phyloP scores from a whole-genome alignment of 2,888 invertebrate species.

The Encarsia formosa region DNA sequence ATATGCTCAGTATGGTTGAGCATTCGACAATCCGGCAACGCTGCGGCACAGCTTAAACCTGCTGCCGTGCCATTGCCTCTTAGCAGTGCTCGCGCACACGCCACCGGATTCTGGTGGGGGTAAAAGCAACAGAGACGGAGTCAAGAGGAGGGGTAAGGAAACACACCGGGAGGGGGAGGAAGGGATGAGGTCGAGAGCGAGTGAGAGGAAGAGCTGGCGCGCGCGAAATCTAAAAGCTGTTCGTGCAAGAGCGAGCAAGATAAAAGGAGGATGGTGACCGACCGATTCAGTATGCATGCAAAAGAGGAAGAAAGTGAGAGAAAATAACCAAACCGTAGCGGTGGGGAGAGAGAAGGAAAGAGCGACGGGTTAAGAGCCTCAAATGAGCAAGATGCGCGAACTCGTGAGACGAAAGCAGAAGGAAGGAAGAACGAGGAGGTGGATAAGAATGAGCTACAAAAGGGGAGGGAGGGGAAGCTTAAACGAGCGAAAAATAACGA shows the following conservation, averaged over 20 bases:
- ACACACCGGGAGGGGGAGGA: not conserved
- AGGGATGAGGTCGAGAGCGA: slow-evolving; percentile 9
- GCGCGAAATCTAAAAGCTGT: too few species aligned
- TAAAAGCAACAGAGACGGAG: not conserved
- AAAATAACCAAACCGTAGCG: not conserved
- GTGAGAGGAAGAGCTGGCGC: not conserved
- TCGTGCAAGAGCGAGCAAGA: too few species aligned
- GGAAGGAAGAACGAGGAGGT: slow-evolving; percentile 19
- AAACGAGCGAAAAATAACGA: slow-evolving; percentile 6
- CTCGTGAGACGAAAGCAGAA: too few species aligned
- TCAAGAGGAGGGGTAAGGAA: not conserved
- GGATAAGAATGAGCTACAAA: slow-evolving; percentile 15
- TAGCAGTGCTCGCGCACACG: slow-evolving; percentile 15
- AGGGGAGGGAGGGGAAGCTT: slow-evolving; percentile 1
- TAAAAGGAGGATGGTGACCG: too few species aligned
- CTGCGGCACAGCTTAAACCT: slow-evolving; percentile 22
- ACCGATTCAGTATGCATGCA: not conserved
- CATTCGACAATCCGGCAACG: slow-evolving; percentile 24
- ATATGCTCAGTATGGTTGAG: not conserved
- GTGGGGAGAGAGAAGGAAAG: slow-evolving; percentile 8
- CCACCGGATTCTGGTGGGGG: not conserved
- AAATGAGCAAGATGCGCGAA: too few species aligned
- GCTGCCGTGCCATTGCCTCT: slow-evolving; percentile 15
- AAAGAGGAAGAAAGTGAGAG: not conserved
- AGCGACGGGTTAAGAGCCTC: slow-evolving; percentile 1